phyloP scores from a whole-genome alignment of 2,888 invertebrate species.

The Pseudococcus jackbeardsleyi region DNA sequence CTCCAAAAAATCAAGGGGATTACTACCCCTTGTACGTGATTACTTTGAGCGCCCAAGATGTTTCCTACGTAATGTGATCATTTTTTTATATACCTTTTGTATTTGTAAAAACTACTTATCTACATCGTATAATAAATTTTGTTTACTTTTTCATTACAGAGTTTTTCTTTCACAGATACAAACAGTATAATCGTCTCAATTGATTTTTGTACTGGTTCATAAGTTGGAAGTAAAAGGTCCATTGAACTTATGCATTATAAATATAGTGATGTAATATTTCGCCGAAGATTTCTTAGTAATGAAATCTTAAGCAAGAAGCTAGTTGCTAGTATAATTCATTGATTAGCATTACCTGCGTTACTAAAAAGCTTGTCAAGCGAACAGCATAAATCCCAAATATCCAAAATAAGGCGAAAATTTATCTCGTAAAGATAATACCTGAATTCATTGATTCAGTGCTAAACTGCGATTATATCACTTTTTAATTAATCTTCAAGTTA shows the following conservation, averaged over 20 bases:
- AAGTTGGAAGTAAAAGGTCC: too few species aligned
- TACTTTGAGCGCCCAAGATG: not conserved
- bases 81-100: not conserved
- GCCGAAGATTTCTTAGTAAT: not conserved
- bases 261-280: not conserved
- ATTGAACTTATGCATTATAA: not conserved
- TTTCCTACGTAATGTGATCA: not conserved
- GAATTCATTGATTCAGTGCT: conserved; percentile 40
- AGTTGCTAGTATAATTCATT: conserved; percentile 38
- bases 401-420: conserved; percentile 45
- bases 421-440: conserved; percentile 47
- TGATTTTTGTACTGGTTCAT: too few species aligned
- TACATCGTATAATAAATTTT: too few species aligned
- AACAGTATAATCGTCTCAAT: too few species aligned
- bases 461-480: not conserved
- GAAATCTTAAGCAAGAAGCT: conserved; percentile 16
- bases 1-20: not conserved
- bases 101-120: not conserved
- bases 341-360: conserved; percentile 41
- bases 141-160: too few species aligned
- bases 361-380: conserved; percentile 50
- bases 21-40: not conserved
- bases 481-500: not conserved
- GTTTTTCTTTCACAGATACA: too few species aligned
- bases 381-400: conserved; percentile 5